A percentile compares a stretch with the other conserved stretches of the same genome.
phyloP scores from a whole-genome alignment of 2,888 invertebrate species.

The Oligia latruncula region DNA sequence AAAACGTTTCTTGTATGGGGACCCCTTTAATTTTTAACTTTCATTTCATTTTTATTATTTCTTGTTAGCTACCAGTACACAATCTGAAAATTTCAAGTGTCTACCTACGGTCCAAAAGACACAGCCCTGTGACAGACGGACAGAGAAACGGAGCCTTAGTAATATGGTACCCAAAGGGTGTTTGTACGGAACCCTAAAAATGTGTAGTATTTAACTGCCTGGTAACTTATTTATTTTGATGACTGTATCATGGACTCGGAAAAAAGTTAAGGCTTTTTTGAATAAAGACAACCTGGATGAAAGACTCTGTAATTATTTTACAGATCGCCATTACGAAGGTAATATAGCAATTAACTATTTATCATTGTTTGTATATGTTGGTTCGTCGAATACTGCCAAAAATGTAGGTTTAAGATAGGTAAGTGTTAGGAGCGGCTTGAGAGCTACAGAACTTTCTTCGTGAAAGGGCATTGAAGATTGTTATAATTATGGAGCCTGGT shows the following conservation, averaged over 20 bases:
- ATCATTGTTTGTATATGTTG: slow-evolving; percentile 63
- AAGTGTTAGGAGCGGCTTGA: slow-evolving; percentile 41
- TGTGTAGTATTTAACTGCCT: background rate
- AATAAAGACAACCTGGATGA: slow-evolving; percentile 18
- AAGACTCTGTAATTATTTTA: slow-evolving; percentile 43
- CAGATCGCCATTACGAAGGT: slow-evolving; percentile 21
- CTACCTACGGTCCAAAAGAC: background rate
- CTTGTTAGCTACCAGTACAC: background rate
- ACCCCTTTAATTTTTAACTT: too few species aligned
- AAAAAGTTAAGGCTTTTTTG: background rate
- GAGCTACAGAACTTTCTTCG: slow-evolving; percentile 1
- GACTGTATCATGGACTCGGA: slow-evolving; percentile 6
- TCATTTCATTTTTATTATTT: too few species aligned
- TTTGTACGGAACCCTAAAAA: background rate
- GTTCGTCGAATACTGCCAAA: slow-evolving; percentile 67
- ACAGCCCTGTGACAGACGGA: background rate
- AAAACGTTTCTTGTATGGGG: background rate
- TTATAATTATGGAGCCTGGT: background rate
- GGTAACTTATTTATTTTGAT: slow-evolving; percentile 12
- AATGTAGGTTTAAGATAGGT: slow-evolving; percentile 46
- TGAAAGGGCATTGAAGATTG: background rate
- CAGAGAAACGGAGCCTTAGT: background rate
- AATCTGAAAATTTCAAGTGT: background rate
- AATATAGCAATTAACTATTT: slow-evolving; percentile 28
- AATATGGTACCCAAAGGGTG: background rate